Evolutionary conservation across 64 coral and sea anemone species (phyloP).

Genomic region (Montipora foliosa): DNA sequence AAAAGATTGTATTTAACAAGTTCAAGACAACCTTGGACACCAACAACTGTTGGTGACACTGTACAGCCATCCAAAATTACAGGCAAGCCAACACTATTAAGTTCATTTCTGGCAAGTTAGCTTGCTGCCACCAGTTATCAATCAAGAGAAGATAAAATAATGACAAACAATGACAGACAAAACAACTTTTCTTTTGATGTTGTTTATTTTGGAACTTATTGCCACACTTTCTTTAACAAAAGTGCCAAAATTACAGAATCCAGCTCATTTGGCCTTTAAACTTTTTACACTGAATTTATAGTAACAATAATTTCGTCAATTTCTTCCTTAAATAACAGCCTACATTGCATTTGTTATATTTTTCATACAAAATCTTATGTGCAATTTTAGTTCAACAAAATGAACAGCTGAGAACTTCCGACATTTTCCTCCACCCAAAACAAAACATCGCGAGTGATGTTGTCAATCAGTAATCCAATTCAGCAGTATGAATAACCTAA

Average conservation of each 20-base stretch:
- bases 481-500: not conserved
- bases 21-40: conserved; percentile 54
- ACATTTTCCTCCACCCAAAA: not conserved
- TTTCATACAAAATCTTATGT: conserved; percentile 50
- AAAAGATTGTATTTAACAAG: conserved; percentile 3
- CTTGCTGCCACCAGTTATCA: not conserved
- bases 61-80: conserved; percentile 58
- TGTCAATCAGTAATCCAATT: not conserved
- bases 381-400: conserved; percentile 11
- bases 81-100: conserved; percentile 7
- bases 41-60: conserved; percentile 18
- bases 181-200: conserved; percentile 1
- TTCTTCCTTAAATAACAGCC: conserved; percentile 46
- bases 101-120: not conserved
- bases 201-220: conserved; percentile 40
- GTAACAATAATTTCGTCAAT: conserved; percentile 21
- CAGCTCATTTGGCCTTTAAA: not conserved
- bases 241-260: conserved; percentile 21
- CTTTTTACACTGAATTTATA: conserved; percentile 21
- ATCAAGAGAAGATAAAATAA: conserved; percentile 81
- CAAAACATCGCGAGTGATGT: not conserved
- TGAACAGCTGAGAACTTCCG: not conserved
- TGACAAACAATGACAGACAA: conserved; percentile 20
- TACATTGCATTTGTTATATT: conserved; percentile 25
- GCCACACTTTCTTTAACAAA: conserved; percentile 36